phyloP scores from a whole-genome alignment of 1,140 invertebrate species.

The Leucophenga varia region DNA sequence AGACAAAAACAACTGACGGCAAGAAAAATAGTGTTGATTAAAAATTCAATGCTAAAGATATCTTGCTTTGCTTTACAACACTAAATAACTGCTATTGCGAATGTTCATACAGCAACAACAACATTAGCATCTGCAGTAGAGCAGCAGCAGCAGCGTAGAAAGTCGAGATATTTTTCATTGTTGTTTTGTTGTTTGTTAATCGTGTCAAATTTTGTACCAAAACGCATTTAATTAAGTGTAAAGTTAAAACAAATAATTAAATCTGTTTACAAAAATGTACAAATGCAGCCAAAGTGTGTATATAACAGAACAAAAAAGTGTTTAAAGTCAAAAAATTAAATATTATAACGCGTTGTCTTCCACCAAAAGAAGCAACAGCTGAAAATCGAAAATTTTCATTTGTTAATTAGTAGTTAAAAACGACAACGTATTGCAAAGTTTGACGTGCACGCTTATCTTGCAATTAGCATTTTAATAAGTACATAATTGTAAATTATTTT shows the following conservation, averaged over 20 bases:
- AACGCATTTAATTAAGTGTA: background rate
- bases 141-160: conserved; percentile 30
- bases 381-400: conserved; percentile 21
- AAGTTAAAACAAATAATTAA: conserved; percentile 18
- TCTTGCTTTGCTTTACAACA: conserved; percentile 6
- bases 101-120: no score
- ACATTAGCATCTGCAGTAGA: no score
- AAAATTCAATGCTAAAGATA: background rate
- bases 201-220: conserved; percentile 20
- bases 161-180: conserved; percentile 31
- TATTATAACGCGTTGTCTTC: no score
- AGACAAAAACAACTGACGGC: no score
- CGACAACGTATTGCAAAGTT: no score
- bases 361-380: conserved; percentile 43
- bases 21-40: conserved; percentile 16
- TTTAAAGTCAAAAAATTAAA: no score
- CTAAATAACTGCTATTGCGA: no score
- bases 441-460: no score
- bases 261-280: conserved; percentile 4
- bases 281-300: no score
- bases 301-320: no score
- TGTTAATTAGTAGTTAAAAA: conserved; percentile 27
- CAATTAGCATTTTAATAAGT: no score
- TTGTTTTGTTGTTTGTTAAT: conserved; percentile 30
- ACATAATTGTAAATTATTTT: no score